phyloP scores from a whole-genome alignment of 2,113 vertebrate genomes.

The Pangasianodon gigas region DNA sequence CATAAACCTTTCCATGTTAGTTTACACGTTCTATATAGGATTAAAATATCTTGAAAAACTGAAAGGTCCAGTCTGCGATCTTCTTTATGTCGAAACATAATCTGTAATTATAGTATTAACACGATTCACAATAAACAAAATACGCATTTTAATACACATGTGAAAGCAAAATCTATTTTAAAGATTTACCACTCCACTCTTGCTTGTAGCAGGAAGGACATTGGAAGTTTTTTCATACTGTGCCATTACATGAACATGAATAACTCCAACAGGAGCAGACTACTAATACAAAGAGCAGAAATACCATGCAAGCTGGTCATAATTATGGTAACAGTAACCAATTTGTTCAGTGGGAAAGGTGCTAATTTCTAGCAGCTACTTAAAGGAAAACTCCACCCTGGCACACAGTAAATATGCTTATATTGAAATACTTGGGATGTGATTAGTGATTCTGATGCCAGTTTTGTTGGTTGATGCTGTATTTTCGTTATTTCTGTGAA shows the following conservation, averaged over 20 bases:
- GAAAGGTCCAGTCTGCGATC: neutral
- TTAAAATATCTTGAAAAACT: neutral
- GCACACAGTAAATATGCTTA: neutral
- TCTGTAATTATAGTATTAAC: neutral
- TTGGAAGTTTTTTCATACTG: neutral
- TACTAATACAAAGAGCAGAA: neutral
- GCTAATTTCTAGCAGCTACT: neutral
- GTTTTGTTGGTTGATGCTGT: no score
- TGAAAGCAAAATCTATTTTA: neutral
- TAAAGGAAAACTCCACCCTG: neutral
- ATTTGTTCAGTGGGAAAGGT: neutral
- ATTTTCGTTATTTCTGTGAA: no score
- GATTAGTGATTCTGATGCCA: no score
- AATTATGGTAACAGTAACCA: neutral
- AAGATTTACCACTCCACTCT: neutral
- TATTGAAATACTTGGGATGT: neutral
- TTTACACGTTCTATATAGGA: neutral
- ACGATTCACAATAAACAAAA: neutral
- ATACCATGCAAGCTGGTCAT: neutral
- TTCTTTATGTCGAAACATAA: neutral
- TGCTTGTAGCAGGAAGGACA: neutral
- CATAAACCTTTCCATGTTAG: neutral
- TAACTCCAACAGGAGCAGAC: neutral
- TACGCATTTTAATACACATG: neutral
- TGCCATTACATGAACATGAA: neutral